Conservation (phyloP, 2,888 invertebrate species). For the Anticlea derivata region DNA sequence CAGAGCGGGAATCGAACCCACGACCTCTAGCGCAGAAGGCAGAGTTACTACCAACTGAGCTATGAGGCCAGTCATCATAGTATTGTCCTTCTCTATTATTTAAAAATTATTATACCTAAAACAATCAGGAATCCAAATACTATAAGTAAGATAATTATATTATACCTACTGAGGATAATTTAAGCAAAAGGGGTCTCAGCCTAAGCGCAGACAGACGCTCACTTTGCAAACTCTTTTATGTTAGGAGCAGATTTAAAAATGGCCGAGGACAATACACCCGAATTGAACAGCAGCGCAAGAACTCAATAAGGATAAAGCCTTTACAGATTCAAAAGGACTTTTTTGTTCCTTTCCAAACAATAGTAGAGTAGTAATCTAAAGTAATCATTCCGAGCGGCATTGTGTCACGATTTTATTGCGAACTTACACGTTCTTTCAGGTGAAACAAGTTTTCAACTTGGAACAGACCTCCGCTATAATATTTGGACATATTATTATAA, state of each 20-base stretch:
- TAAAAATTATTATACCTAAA: no score
- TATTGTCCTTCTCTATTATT: no score
- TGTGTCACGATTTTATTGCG: conserved; percentile 10
- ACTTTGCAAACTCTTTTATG: not conserved
- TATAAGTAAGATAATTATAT: no score
- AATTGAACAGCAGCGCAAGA: conserved; percentile 14
- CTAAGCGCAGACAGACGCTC: conserved; percentile 11
- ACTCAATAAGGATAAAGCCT: conserved; percentile 25
- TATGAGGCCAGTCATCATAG: no score
- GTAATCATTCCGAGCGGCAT: conserved; percentile 18
- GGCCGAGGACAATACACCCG: conserved; percentile 15
- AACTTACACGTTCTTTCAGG: not conserved
- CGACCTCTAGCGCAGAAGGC: no score
- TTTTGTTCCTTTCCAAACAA: conserved; percentile 23
- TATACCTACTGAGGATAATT: no score
- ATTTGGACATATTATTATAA: no score
- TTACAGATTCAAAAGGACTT: conserved; percentile 18
- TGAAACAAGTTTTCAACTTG: not conserved
- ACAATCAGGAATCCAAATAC: no score
- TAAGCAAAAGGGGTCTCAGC: no score
- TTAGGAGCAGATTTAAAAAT: conserved; percentile 10
- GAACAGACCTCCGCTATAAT: no score
- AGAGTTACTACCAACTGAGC: no score
- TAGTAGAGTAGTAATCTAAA: conserved; percentile 10
- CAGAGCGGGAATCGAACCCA: no score